A percentile compares a stretch with the other conserved stretches of the same genome.
Evolutionary conservation across 2,797 vertebrate species (phyloP).

Genomic region (Bradypodion ventrale): DNA sequence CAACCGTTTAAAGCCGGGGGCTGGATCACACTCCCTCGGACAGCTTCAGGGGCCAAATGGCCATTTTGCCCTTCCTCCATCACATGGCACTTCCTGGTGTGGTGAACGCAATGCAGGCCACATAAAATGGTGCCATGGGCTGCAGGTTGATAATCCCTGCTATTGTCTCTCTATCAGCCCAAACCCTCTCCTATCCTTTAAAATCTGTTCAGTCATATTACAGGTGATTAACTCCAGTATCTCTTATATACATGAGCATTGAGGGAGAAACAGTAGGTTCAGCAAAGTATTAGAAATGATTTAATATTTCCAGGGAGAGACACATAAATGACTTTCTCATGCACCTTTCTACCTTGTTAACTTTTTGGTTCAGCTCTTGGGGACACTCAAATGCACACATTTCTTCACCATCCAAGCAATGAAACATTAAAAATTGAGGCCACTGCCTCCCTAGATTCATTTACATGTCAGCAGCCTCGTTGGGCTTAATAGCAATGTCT

Average conservation of each 20-base stretch:
- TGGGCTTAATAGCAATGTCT: not conserved
- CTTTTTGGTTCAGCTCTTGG: not conserved
- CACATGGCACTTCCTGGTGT: too few species aligned
- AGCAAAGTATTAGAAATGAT: slow-evolving; percentile 11
- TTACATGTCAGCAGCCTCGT: not conserved
- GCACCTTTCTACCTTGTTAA: slow-evolving; percentile 2
- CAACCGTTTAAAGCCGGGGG: too few species aligned
- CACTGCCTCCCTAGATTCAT: not conserved
- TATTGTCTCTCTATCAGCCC: too few species aligned
- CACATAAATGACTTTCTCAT: not conserved
- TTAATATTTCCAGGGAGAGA: not conserved
- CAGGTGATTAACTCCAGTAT: not conserved
- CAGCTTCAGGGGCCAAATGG: too few species aligned
- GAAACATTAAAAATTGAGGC: not conserved
- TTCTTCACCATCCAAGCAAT: not conserved
- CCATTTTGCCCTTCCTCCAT: too few species aligned
- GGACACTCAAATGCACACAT: not conserved
- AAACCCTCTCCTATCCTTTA: not conserved
- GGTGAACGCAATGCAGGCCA: too few species aligned
- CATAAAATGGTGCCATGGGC: too few species aligned
- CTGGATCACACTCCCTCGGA: too few species aligned
- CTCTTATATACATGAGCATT: not conserved
- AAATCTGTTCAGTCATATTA: not conserved
- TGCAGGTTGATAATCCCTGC: too few species aligned
- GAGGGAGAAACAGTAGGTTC: slow-evolving; percentile 9